These are phyloP conservation scores for Salvelinus fontinalis DNA, from an alignment of 2,113 vertebrate genomes.

Conservation along the genomic window DNA sequence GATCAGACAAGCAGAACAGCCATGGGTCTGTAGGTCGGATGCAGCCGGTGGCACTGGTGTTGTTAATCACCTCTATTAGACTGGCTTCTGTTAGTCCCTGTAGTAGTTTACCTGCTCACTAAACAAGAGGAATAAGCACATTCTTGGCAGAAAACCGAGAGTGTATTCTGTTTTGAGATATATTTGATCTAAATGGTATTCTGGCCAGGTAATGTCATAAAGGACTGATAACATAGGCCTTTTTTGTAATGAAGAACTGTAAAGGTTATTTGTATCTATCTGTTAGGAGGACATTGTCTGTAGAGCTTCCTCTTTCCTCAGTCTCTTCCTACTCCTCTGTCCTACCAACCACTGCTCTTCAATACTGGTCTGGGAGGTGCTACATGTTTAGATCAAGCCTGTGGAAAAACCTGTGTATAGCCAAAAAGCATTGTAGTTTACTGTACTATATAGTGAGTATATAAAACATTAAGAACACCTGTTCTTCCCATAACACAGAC, in stretches of 20 bases:
- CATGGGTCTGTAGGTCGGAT: neutral
- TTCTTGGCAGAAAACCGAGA: neutral
- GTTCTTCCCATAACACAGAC: too few species aligned
- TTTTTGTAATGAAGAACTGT: neutral
- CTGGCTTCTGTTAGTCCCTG: neutral
- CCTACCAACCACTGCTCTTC: neutral
- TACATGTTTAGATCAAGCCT: neutral
- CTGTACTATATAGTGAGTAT: too few species aligned
- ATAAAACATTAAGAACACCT: too few species aligned
- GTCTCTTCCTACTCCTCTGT: slow-evolving; percentile 1
- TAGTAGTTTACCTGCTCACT: slow-evolving; percentile 10
- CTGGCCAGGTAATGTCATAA: neutral
- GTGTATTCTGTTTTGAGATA: slow-evolving; percentile 10
- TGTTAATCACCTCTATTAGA: too few species aligned
- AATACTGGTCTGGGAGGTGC: neutral
- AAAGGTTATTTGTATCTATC: neutral
- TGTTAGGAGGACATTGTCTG: slow-evolving; percentile 18
- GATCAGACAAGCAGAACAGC: neutral
- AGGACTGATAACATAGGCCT: neutral
- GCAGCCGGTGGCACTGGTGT: too few species aligned
- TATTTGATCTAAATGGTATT: too few species aligned
- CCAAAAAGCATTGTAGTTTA: neutral
- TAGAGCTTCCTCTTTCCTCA: slow-evolving; percentile 19
- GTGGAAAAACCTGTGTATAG: neutral
- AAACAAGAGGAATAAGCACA: neutral